Conservation (phyloP, 1,140 invertebrate genomes). For the Solenopsis invicta region DNA sequence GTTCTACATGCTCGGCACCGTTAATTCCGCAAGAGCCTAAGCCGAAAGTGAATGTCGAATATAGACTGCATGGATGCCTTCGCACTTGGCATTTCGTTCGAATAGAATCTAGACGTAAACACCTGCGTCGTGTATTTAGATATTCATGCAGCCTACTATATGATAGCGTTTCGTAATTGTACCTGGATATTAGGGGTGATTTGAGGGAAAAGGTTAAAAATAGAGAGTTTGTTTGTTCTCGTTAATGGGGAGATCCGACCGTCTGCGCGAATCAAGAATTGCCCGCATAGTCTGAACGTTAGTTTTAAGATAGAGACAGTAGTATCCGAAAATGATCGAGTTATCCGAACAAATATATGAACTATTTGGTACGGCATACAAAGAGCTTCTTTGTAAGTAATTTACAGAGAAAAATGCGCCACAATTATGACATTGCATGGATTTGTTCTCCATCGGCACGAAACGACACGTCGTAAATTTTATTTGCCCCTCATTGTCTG, state of each 20-base stretch:
- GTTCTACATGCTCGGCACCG: neutral
- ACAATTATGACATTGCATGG: neutral
- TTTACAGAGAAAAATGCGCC: neutral
- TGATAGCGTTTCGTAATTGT: slow-evolving; percentile 16
- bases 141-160: slow-evolving; percentile 2
- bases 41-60: neutral
- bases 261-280: slow-evolving; percentile 9
- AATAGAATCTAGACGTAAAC: neutral
- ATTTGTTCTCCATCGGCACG: slow-evolving; percentile 1
- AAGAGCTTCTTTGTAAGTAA: neutral
- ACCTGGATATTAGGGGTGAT: slow-evolving; percentile 19
- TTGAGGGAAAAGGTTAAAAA: neutral
- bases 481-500: neutral
- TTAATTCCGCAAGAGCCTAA: neutral
- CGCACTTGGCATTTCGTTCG: neutral
- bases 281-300: neutral
- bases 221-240: slow-evolving; percentile 11
- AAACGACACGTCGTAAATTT: neutral
- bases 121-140: neutral
- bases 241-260: slow-evolving; percentile 13
- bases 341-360: neutral
- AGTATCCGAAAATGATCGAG: slow-evolving; percentile 26
- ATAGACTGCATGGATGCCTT: slow-evolving; percentile 5
- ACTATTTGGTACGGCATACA: neutral
- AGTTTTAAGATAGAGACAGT: neutral